Evolutionary conservation across 2,113 vertebrate species (phyloP).

Genomic region (Rhea pennata): DNA sequence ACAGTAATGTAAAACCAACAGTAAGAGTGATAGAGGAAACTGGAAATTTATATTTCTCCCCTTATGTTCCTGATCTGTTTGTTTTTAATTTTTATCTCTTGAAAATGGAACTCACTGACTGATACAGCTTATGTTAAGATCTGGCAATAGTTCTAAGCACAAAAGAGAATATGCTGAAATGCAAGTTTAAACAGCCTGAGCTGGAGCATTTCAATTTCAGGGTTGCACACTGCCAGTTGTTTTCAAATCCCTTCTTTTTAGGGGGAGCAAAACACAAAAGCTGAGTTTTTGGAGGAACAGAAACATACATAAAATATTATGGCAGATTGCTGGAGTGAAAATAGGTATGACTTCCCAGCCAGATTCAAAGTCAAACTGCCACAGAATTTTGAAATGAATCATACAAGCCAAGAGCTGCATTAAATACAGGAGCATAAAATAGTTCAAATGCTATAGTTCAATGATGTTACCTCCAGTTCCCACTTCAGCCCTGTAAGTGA

Average conservation of each 20-base stretch:
- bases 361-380: constrained; percentile 16
- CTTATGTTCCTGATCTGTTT: neutral
- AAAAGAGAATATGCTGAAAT: neutral
- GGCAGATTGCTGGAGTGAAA: constrained; percentile 6
- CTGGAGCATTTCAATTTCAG: neutral
- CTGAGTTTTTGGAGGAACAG: neutral
- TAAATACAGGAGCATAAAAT: neutral
- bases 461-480: neutral
- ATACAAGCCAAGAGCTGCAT: neutral
- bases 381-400: constrained; percentile 17
- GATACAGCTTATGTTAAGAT: neutral
- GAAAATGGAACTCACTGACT: neutral
- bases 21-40: neutral
- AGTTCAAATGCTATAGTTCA: neutral
- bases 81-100: neutral
- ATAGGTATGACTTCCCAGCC: constrained; percentile 27
- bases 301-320: neutral
- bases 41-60: neutral
- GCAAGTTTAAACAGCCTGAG: constrained; percentile 13
- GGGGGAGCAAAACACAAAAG: neutral
- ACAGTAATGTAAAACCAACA: neutral
- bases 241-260: neutral
- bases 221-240: constrained; percentile 6
- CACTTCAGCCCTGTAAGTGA: neutral
- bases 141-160: neutral